Conservation (phyloP, 2,797 vertebrate species). For the Anomalospiza imberbis region DNA sequence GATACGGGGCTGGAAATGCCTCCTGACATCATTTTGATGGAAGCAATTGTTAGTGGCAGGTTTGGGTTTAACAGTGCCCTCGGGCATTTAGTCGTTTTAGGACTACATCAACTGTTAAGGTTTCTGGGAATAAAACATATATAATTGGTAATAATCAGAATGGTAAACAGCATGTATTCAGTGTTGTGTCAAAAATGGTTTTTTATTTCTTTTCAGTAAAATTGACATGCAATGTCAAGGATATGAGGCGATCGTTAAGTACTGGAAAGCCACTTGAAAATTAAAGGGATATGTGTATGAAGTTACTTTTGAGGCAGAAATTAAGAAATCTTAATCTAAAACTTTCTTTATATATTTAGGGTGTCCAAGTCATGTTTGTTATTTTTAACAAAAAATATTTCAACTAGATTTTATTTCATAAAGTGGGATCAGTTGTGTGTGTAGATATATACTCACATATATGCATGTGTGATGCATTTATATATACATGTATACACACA, state of each 20-base stretch:
- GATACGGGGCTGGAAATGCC: slow-evolving; percentile 66
- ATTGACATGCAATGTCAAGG: neutral
- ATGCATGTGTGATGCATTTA: neutral
- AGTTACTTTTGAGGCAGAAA: slow-evolving; percentile 1
- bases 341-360: neutral
- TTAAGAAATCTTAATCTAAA: neutral
- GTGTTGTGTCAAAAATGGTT: neutral
- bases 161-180: neutral
- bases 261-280: neutral
- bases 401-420: neutral
- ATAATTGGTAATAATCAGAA: neutral
- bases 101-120: slow-evolving; percentile 26
- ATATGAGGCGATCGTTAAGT: neutral
- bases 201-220: neutral
- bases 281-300: neutral
- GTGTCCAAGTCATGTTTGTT: neutral
- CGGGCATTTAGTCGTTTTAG: slow-evolving; percentile 34
- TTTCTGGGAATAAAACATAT: slow-evolving; percentile 31
- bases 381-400: neutral
- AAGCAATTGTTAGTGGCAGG: slow-evolving; percentile 65
- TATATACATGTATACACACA: neutral
- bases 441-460: too few species aligned
- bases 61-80: slow-evolving; percentile 63
- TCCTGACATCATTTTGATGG: slow-evolving; percentile 74
- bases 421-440: neutral